These are phyloP conservation scores for Oligia fasciuncula DNA, from an alignment of 2,888 invertebrate species.

Conservation along the genomic window DNA sequence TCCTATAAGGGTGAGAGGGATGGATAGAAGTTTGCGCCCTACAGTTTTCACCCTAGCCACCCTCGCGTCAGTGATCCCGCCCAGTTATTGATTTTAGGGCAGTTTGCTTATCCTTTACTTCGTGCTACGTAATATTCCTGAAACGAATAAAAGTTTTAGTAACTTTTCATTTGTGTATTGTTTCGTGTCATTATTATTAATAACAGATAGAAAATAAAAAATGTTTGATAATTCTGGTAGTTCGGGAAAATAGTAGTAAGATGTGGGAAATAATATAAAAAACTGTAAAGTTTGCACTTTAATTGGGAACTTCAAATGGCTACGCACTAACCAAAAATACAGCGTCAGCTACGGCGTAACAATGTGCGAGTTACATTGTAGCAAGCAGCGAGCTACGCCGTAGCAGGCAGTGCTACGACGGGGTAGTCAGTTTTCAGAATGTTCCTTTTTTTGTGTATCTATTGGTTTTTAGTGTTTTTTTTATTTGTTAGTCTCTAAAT, in stretches of 20 bases:
- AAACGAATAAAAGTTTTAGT: not conserved
- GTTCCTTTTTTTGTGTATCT: not conserved
- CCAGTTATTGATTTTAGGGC: conserved; percentile 34
- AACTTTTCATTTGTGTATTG: not conserved
- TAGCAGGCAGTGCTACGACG: conserved; percentile 10
- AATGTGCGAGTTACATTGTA: not conserved
- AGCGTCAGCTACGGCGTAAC: not conserved
- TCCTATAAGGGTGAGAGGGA: conserved; percentile 13
- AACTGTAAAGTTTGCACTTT: not conserved
- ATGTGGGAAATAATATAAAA: not conserved
- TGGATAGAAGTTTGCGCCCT: not conserved
- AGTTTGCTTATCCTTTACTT: not conserved
- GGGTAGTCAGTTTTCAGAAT: not conserved
- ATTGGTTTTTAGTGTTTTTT: not conserved
- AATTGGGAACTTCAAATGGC: not conserved
- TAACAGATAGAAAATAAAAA: no score
- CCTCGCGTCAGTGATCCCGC: not conserved
- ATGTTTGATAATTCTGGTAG: not conserved
- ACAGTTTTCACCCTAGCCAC: not conserved
- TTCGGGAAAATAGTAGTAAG: no score
- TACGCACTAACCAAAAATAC: not conserved
- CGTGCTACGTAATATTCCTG: not conserved
- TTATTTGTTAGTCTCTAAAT: not conserved
- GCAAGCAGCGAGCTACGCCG: not conserved
- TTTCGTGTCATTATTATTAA: not conserved